Evolutionary conservation across 2,113 vertebrate species (phyloP).

Genomic region (Chunga burmeisteri): DNA sequence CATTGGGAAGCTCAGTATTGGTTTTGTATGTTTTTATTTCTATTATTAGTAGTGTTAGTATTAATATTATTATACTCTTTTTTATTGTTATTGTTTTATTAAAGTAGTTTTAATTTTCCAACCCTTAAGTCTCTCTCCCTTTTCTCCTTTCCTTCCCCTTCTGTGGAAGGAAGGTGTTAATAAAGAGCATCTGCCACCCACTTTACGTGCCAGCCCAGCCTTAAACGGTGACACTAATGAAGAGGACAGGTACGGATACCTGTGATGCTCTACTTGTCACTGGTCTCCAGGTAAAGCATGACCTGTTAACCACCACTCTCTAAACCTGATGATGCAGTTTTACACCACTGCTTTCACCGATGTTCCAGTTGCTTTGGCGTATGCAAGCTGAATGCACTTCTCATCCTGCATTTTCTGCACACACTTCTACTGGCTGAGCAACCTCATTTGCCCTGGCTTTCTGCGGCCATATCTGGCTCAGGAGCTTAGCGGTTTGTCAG

Average conservation of each 20-base stretch:
- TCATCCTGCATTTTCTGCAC: background rate
- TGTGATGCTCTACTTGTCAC: background rate
- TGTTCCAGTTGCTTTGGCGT: background rate
- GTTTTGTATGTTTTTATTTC: too few relatives aligned
- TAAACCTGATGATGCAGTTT: background rate
- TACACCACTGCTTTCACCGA: background rate
- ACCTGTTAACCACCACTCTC: background rate
- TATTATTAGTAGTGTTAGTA: too few relatives aligned
- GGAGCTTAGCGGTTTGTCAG: background rate
- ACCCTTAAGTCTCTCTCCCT: too few relatives aligned
- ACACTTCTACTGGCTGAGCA: background rate
- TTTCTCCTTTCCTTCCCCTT: too few relatives aligned
- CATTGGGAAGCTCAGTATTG: too few relatives aligned
- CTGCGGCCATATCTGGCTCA: background rate
- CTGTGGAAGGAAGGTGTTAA: too few relatives aligned
- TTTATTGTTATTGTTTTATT: too few relatives aligned
- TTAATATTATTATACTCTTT: too few relatives aligned
- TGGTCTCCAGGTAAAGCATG: background rate
- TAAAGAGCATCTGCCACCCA: too few relatives aligned
- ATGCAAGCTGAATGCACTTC: background rate
- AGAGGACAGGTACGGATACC: background rate
- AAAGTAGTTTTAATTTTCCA: too few relatives aligned
- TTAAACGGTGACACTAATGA: background rate
- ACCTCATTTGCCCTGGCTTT: background rate
- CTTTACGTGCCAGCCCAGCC: too few relatives aligned